These are phyloP conservation scores for Caenorhabditis briggsae DNA, from an alignment of 1,140 invertebrate genomes.

Conservation along the genomic window DNA sequence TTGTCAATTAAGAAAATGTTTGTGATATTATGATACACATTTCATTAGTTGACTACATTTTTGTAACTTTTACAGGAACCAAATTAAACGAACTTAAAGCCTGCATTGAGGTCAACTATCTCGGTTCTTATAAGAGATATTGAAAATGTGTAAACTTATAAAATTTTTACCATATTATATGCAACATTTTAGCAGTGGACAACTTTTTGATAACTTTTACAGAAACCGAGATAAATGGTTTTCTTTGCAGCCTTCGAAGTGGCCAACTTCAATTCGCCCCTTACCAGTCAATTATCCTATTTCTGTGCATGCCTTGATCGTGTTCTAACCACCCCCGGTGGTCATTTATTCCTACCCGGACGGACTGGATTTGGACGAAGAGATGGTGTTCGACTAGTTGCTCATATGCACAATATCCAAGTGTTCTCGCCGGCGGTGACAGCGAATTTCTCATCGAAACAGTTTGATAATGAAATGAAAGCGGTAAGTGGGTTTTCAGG, in stretches of 20 bases:
- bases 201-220: background rate
- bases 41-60: no score
- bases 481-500: constrained; percentile 75
- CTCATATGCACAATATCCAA: constrained; percentile 83
- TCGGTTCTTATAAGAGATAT: no score
- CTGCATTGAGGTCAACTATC: no score
- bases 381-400: constrained; percentile 84
- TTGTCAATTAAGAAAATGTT: no score
- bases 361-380: constrained; percentile 85
- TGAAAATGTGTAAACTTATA: no score
- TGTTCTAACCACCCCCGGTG: constrained; percentile 79
- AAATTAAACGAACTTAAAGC: no score
- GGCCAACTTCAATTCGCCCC: constrained; percentile 65
- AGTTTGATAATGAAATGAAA: constrained; percentile 83
- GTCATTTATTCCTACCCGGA: constrained; percentile 85
- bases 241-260: constrained; percentile 68
- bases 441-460: constrained; percentile 81
- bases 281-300: constrained; percentile 71
- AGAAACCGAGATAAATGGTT: no score
- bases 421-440: constrained; percentile 82
- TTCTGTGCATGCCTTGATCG: constrained; percentile 71
- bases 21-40: background rate
- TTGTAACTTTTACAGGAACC: no score
- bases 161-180: no score
- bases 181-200: no score